Evolutionary conservation across 2,888 invertebrate genomes (phyloP).

Genomic region (Argynnis bischoffii): DNA sequence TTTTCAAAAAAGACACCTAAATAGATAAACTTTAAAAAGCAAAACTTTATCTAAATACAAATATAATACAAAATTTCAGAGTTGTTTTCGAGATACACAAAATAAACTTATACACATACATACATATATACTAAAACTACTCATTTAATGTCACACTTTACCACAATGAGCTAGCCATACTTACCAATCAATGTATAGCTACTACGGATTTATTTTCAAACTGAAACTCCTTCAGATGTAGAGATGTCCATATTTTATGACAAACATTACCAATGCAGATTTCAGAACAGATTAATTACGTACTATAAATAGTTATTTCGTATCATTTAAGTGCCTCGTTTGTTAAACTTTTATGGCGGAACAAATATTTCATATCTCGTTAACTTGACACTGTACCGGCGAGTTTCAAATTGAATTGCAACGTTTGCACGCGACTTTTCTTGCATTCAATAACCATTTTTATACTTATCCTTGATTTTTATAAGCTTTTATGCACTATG

Average conservation of each 20-base stretch:
- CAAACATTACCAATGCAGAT: slow-evolving; percentile 35
- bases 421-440: too few species aligned
- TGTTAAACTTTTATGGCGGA: slow-evolving; percentile 38
- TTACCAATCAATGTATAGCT: slow-evolving; percentile 14
- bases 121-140: too few species aligned
- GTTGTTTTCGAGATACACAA: too few species aligned
- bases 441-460: background rate
- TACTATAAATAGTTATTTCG: slow-evolving; percentile 57
- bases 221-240: background rate
- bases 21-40: too few species aligned
- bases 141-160: background rate
- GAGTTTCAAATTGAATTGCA: background rate
- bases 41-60: too few species aligned
- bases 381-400: slow-evolving; percentile 4
- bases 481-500: too few species aligned
- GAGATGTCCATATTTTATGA: slow-evolving; percentile 35
- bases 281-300: slow-evolving; percentile 51
- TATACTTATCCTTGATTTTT: too few species aligned
- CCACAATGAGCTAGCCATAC: background rate
- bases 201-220: background rate
- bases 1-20: too few species aligned
- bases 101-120: too few species aligned
- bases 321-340: slow-evolving; percentile 39
- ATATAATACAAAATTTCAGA: too few species aligned
- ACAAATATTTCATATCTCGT: slow-evolving; percentile 27